phyloP scores from a whole-genome alignment of 1,140 invertebrate genomes.

The Bicyclus anynana region DNA sequence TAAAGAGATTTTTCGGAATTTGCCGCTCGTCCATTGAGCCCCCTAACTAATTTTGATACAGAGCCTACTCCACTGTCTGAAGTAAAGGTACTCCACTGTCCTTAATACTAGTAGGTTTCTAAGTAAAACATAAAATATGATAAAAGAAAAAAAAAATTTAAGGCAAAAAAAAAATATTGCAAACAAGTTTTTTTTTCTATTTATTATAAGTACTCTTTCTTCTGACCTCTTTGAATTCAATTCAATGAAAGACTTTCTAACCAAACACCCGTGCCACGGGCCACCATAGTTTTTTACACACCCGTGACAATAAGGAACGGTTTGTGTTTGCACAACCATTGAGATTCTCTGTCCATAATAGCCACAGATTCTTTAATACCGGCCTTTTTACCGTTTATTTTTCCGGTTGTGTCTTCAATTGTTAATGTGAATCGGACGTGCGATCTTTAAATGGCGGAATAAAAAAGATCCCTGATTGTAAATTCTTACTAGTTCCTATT shows the following conservation, averaged over 20 bases:
- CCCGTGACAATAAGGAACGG: slow-evolving; percentile 13
- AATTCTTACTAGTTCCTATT: not conserved
- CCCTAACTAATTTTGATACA: too few relatives aligned
- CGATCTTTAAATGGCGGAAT: not conserved
- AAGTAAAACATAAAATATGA: too few relatives aligned
- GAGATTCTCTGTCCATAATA: slow-evolving; percentile 14
- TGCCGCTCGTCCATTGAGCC: too few relatives aligned
- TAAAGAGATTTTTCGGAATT: too few relatives aligned
- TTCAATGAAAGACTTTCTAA: not conserved
- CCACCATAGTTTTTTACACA: not conserved
- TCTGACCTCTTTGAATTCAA: not conserved
- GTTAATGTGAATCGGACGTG: slow-evolving; percentile 4
- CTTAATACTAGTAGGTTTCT: too few relatives aligned
- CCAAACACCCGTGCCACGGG: too few relatives aligned
- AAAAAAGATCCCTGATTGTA: not conserved
- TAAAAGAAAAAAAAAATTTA: too few relatives aligned
- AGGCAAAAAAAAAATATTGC: too few relatives aligned
- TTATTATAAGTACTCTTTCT: too few relatives aligned
- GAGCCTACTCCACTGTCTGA: too few relatives aligned
- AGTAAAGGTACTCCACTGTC: too few relatives aligned
- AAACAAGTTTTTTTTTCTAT: too few relatives aligned
- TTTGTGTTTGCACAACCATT: slow-evolving; percentile 25
- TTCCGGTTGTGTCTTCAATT: not conserved
- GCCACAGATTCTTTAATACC: slow-evolving; percentile 17
- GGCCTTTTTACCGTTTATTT: slow-evolving; percentile 4